Conservation (phyloP, 2,113 vertebrate species). For the Aptenodytes patagonicus region DNA sequence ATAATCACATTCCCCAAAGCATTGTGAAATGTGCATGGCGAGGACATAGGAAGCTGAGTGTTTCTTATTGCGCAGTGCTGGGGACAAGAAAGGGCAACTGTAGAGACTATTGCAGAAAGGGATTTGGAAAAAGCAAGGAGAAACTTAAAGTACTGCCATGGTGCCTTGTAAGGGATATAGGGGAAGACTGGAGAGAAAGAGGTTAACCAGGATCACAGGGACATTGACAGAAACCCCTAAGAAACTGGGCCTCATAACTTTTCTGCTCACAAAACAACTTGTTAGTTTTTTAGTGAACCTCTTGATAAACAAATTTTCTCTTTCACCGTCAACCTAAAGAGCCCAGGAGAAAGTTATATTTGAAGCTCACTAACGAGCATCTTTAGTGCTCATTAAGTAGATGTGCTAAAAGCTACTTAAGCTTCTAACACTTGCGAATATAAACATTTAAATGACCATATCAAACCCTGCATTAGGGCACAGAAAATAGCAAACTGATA, state of each 20-base stretch:
- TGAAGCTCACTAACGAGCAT: not conserved
- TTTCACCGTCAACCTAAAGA: not conserved
- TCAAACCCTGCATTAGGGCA: not conserved
- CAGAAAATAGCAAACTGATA: not conserved
- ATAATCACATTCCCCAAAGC: too few species aligned
- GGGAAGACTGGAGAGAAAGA: not conserved
- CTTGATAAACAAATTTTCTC: not conserved
- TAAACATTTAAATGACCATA: not conserved
- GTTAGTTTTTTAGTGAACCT: not conserved
- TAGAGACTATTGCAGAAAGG: not conserved
- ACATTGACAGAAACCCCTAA: not conserved
- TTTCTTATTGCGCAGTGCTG: not conserved
- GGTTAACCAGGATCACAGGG: not conserved
- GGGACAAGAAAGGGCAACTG: not conserved
- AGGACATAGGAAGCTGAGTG: not conserved
- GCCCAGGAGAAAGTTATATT: not conserved
- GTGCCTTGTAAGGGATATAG: not conserved
- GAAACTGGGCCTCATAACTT: not conserved
- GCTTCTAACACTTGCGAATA: not conserved
- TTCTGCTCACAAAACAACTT: not conserved
- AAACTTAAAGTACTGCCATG: not conserved
- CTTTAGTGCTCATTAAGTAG: not conserved
- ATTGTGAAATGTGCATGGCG: too few species aligned
- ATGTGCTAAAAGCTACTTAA: not conserved
- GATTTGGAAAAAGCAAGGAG: not conserved